Evolutionary conservation across 2,113 vertebrate genomes (phyloP).

Genomic region (Alligator sinensis): DNA sequence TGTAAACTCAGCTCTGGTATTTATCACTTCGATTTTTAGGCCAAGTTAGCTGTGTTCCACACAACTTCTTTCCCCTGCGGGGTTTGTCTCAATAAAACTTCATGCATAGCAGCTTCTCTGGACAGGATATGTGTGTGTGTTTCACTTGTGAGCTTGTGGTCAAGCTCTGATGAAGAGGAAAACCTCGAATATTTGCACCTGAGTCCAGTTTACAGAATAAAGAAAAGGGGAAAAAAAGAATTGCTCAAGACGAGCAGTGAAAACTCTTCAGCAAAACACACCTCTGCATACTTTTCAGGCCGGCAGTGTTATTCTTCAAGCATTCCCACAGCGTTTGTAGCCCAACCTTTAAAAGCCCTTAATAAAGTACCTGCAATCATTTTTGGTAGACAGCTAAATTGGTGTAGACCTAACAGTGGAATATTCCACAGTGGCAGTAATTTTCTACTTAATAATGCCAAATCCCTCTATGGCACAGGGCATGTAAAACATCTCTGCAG

Average conservation of each 20-base stretch:
- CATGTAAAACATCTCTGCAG: background rate
- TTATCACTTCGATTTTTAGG: background rate
- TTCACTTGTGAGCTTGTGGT: background rate
- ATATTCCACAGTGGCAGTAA: background rate
- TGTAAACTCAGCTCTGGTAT: constrained; percentile 38
- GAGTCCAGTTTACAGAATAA: background rate
- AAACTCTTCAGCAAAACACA: background rate
- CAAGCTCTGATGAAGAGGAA: constrained; percentile 53
- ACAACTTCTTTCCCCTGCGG: constrained; percentile 27
- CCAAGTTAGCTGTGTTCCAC: background rate
- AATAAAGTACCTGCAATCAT: background rate
- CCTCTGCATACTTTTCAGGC: background rate
- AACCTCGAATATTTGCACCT: background rate
- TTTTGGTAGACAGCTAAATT: background rate
- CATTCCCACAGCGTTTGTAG: fast-evolving
- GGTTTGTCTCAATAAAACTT: constrained; percentile 46
- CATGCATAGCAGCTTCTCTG: constrained; percentile 33
- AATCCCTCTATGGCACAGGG: background rate
- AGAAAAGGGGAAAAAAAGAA: background rate
- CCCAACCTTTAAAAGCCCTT: background rate
- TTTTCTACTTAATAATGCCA: background rate
- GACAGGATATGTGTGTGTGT: constrained; percentile 17
- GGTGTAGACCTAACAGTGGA: background rate
- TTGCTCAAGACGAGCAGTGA: background rate
- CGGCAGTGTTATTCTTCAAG: background rate